Evolutionary conservation across 1,140 invertebrate species (phyloP), one percentile per base, ranked within the genome.

Genomic region (Cyphomyrmex costatus): DNA sequence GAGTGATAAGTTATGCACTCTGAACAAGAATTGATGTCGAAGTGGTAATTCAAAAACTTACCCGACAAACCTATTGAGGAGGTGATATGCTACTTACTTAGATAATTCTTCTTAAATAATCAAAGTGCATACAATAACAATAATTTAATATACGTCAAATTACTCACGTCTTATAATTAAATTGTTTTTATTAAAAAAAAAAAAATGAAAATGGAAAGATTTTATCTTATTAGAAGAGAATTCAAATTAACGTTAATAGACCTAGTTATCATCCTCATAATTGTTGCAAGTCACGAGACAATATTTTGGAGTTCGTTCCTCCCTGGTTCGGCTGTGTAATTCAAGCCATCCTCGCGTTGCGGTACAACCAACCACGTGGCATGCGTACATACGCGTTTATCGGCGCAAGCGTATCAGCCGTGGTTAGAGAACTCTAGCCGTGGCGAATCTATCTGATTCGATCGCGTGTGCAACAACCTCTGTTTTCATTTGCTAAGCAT

Each of bases 381-480:
- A 60, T 24, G 24, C 58, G 79, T 83, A 83, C 19, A 74, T 83
- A 83, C 79, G 79, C 36, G 51, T 74, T 74, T 60, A 49, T 60
- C 79, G 24, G 53, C 68, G 79, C 79, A 82, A 79, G 76, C 76
- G 76, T 79, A 51, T 10, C 10, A 42, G 36, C 8, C 1, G 10
- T 42, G 36, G 36, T 10, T 42, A 42, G 36, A 42, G 36, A 10
- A 42, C 36, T 42, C 36, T 49, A 49, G 46, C 56, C 21, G 60
- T 10, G 51, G n/a, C 65, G 36, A 73, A 82, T 73, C 46, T 60
- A 30, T 46, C 63, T 42, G 30, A 42, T 82, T 82, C 51, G 66
- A 82, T 73, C 68, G 53, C 53, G 53, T 33, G 66, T 46, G 19
- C 56, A 33, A 74, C 53, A 74, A 74, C n/a, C 36, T 46, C 53